A percentile compares a stretch with the other conserved stretches of the same genome.
Evolutionary conservation across 2,113 vertebrate species (phyloP).

Genomic region (Centropristis striata): DNA sequence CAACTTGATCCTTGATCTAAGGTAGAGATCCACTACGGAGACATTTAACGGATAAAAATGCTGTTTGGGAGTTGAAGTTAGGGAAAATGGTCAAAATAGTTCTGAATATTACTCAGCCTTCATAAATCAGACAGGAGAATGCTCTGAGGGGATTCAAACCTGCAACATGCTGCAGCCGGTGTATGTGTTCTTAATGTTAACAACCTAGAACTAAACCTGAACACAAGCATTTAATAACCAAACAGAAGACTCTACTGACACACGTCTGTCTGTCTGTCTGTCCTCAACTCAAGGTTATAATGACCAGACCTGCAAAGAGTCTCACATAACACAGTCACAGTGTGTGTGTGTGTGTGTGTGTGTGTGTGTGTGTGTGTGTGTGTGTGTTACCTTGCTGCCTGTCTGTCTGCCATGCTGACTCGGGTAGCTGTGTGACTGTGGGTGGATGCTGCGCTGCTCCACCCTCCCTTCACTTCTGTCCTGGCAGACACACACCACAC

Average conservation of each 20-base stretch:
- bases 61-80: background rate
- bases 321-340: background rate
- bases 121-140: background rate
- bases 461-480: conserved; percentile 91
- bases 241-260: no score
- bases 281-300: background rate
- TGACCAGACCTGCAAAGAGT: background rate
- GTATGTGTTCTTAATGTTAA: background rate
- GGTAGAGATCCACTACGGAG: no score
- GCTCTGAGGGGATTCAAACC: background rate
- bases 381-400: conserved; percentile 47
- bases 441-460: conserved; percentile 72
- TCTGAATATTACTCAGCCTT: background rate
- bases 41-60: background rate
- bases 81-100: background rate
- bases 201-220: background rate
- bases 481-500: conserved; percentile 86
- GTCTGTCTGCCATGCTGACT: conserved; percentile 29
- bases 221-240: background rate
- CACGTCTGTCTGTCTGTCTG: background rate
- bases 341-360: background rate
- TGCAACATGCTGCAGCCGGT: background rate
- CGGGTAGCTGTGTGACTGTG: conserved; percentile 27
- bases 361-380: background rate
- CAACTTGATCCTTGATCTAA: no score